Percentiles rank a stretch among this genome's conserved stretches.
Conservation (phyloP, 2,888 invertebrate genomes). For the Halictus quadricinctus region DNA sequence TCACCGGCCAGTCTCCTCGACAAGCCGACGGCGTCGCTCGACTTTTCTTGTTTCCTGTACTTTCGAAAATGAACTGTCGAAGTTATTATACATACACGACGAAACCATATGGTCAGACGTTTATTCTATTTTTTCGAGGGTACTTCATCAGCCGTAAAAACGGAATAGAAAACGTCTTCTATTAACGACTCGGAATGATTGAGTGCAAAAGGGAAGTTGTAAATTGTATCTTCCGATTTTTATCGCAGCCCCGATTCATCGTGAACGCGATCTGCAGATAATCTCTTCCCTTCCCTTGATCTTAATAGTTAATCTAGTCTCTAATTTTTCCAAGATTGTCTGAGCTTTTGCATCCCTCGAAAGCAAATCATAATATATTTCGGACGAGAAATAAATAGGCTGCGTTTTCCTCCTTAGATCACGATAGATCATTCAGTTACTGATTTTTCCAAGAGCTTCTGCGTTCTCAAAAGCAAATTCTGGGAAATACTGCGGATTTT, state of each 20-base stretch:
- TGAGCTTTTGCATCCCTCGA: background rate
- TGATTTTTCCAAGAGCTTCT: too few relatives aligned
- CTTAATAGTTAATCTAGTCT: background rate
- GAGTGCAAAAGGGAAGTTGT: background rate
- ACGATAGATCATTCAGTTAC: background rate
- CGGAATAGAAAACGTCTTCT: background rate
- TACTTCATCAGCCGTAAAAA: background rate
- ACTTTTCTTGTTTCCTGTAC: background rate
- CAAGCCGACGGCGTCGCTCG: background rate
- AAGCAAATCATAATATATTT: background rate
- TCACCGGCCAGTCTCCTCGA: conserved; percentile 6
- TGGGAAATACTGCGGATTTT: background rate
- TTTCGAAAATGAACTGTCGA: conserved; percentile 17
- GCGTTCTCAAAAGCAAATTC: too few relatives aligned
- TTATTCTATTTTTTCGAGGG: background rate
- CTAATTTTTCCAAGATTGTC: background rate
- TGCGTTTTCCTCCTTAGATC: background rate
- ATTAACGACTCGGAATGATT: background rate
- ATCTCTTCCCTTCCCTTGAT: background rate
- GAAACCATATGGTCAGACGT: background rate
- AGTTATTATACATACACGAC: background rate
- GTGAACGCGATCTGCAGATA: background rate
- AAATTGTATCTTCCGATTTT: background rate
- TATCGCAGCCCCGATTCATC: background rate
- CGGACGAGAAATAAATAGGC: background rate